Evolutionary conservation across 2,797 vertebrate species (phyloP).

Genomic region (Mus minutoides): DNA sequence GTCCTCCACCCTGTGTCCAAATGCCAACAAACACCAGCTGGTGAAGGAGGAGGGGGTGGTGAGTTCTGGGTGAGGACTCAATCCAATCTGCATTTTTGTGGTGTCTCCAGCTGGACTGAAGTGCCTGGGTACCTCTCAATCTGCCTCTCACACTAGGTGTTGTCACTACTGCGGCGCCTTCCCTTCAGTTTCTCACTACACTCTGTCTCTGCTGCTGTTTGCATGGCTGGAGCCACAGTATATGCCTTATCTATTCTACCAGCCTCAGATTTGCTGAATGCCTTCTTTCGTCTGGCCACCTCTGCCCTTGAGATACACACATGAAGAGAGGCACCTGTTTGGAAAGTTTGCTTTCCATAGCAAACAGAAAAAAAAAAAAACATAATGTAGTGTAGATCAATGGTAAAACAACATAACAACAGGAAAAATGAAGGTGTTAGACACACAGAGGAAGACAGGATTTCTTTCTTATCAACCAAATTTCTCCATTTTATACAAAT

Average conservation of each 20-base stretch:
- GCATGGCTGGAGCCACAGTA: not conserved
- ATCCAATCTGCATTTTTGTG: no score
- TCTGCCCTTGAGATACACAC: not conserved
- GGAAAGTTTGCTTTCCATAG: not conserved
- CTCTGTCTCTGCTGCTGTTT: not conserved
- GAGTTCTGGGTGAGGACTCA: not conserved
- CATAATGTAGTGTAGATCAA: not conserved
- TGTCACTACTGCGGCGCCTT: not conserved
- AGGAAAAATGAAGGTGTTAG: not conserved
- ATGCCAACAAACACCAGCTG: not conserved
- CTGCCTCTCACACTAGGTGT: not conserved
- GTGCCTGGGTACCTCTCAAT: fast-evolving
- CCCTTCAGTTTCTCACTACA: not conserved
- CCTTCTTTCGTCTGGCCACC: not conserved
- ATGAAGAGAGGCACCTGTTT: not conserved
- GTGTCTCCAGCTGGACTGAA: not conserved
- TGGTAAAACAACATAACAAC: not conserved
- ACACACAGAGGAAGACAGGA: not conserved
- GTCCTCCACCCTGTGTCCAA: not conserved
- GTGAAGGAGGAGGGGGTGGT: not conserved
- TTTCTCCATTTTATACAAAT: slow-evolving; percentile 1
- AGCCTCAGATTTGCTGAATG: not conserved
- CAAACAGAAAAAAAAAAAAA: not conserved
- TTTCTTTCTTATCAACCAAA: not conserved
- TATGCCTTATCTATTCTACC: slow-evolving; percentile 3